These are phyloP conservation scores for Terrapene triunguis DNA, from an alignment of 2,113 vertebrate genomes.

Conservation along the genomic window DNA sequence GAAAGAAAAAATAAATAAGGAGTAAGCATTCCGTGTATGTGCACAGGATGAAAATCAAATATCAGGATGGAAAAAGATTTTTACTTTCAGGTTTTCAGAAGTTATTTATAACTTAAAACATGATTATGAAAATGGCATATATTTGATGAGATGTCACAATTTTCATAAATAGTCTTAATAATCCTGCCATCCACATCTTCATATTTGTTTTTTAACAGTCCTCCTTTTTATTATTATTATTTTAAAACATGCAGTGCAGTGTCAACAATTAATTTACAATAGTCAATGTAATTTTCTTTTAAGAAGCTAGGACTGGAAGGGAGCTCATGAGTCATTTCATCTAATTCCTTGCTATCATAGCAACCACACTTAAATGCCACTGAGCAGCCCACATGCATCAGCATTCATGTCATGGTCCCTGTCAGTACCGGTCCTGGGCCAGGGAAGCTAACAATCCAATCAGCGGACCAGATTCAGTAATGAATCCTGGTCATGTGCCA, in stretches of 20 bases:
- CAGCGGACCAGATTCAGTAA: too few species aligned
- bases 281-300: not conserved
- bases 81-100: not conserved
- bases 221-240: slow-evolving; percentile 6
- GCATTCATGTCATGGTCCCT: too few species aligned
- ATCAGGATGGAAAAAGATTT: slow-evolving; percentile 3
- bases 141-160: not conserved
- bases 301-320: too few species aligned
- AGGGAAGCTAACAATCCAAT: too few species aligned
- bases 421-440: too few species aligned
- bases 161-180: not conserved
- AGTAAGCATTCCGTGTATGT: not conserved
- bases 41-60: not conserved
- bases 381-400: not conserved
- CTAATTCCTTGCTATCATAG: too few species aligned
- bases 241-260: not conserved
- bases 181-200: not conserved
- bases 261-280: not conserved
- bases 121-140: not conserved
- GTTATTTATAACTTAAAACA: slow-evolving; percentile 2
- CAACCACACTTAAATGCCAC: not conserved
- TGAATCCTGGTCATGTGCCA: too few species aligned
- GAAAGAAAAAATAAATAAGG: not conserved
- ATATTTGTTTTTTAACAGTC: not conserved
- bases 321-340: too few species aligned